Percentiles rank a stretch among this genome's conserved stretches.
These are phyloP conservation scores for Microtus oregoni DNA, from an alignment of 2,113 vertebrate species.

Conservation along the genomic window DNA sequence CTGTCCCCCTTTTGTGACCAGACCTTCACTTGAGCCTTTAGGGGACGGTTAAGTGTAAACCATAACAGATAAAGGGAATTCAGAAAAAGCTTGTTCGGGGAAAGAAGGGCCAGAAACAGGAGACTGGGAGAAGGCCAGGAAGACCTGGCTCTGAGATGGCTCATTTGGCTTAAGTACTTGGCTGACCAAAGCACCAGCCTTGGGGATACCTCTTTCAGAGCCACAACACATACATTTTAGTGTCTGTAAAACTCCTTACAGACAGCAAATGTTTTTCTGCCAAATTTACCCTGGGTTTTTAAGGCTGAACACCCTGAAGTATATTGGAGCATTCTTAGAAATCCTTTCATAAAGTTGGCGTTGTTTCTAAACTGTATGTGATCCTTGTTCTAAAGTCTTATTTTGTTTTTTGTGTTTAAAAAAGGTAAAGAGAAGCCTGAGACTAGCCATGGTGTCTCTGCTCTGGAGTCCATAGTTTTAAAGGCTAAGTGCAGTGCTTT, in stretches of 20 bases:
- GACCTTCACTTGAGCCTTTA: not conserved
- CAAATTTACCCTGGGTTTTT: not conserved
- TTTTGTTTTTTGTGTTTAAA: not conserved
- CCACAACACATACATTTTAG: not conserved
- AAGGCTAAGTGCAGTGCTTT: not conserved
- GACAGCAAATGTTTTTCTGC: not conserved
- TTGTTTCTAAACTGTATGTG: constrained; percentile 2
- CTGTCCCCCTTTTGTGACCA: not conserved
- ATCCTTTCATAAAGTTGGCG: not conserved
- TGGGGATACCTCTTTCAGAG: not conserved
- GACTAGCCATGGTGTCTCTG: not conserved
- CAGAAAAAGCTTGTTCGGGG: too few species aligned
- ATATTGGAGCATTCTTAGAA: not conserved
- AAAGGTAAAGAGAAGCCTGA: not conserved
- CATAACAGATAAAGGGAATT: not conserved
- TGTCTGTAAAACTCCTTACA: not conserved
- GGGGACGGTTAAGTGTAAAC: not conserved
- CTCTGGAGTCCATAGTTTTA: not conserved
- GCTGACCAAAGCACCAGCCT: not conserved
- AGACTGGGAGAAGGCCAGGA: not conserved
- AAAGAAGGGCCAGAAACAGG: not conserved
- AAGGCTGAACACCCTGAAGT: not conserved
- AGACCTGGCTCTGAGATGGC: not conserved
- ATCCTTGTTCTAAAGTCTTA: not conserved
- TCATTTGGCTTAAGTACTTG: not conserved